These are phyloP conservation scores for Xenops minutus DNA, from an alignment of 2,797 vertebrate species.

Conservation along the genomic window DNA sequence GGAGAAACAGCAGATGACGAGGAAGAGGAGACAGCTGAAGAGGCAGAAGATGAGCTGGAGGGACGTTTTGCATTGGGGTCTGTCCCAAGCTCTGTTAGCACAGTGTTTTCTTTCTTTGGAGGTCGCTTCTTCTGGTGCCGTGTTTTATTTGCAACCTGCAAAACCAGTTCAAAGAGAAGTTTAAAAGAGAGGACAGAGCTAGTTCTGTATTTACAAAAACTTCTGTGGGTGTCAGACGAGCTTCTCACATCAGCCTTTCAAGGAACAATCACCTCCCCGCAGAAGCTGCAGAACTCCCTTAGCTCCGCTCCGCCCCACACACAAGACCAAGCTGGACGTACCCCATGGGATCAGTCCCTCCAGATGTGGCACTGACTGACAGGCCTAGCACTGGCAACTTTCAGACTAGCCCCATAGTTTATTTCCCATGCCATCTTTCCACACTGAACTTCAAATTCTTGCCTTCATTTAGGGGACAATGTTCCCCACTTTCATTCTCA, in stretches of 20 bases:
- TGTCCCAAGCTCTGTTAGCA: constrained; percentile 9
- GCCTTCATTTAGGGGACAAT: neutral
- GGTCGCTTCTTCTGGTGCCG: neutral
- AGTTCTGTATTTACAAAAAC: neutral
- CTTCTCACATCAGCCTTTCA: neutral
- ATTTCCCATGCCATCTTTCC: neutral
- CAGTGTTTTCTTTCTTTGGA: constrained; percentile 11
- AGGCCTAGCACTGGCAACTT: neutral
- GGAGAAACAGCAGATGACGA: constrained; percentile 18
- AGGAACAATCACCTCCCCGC: neutral
- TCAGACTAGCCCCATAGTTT: neutral
- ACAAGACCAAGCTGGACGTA: neutral
- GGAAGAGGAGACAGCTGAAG: constrained; percentile 22
- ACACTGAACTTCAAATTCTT: neutral
- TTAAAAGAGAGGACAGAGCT: neutral
- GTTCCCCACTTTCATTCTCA: neutral
- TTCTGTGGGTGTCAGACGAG: neutral
- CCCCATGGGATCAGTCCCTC: rapidly evolving
- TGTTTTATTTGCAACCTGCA: constrained; percentile 52
- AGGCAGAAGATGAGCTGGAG: constrained; percentile 55
- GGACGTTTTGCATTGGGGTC: neutral
- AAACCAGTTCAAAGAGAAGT: neutral
- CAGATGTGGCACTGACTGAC: neutral
- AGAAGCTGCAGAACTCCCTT: neutral
- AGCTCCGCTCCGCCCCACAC: neutral